Percentiles rank a stretch among this genome's conserved stretches.
Evolutionary conservation across 2,888 invertebrate genomes (phyloP).

Genomic region (Drosophila putrida): DNA sequence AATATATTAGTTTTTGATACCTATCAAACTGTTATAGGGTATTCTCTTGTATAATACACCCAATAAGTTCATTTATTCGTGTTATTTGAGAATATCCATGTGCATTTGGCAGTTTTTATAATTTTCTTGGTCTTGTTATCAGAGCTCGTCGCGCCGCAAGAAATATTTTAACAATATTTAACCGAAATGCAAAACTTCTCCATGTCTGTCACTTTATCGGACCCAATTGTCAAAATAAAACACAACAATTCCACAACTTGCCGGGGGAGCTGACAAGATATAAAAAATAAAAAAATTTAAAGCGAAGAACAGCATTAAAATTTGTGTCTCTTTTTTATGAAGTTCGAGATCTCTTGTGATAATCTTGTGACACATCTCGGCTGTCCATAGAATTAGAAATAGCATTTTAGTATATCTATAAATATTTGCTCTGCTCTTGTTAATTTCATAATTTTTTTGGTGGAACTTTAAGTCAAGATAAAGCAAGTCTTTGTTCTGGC

Average conservation of each 20-base stretch:
- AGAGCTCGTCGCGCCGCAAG: constrained; percentile 16
- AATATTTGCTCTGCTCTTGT: constrained; percentile 1
- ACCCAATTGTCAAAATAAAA: constrained; percentile 35
- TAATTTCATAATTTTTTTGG: constrained; percentile 11
- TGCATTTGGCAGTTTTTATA: constrained; percentile 40
- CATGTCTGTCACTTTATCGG: constrained; percentile 30
- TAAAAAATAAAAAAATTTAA: neutral
- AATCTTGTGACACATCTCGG: constrained; percentile 16
- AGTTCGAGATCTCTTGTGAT: constrained; percentile 21
- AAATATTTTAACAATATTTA: constrained; percentile 17
- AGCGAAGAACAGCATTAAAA: constrained; percentile 12
- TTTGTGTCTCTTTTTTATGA: constrained; percentile 3
- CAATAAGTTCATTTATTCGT: too few relatives aligned
- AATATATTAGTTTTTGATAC: too few relatives aligned
- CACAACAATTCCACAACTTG: constrained; percentile 33
- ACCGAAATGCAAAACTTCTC: constrained; percentile 34
- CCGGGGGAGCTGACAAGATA: constrained; percentile 10
- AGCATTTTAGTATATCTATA: neutral
- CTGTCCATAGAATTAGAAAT: neutral
- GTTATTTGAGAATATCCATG: neutral
- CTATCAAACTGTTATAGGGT: neutral
- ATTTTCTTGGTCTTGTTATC: constrained; percentile 35
- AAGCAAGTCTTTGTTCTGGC: constrained; percentile 21
- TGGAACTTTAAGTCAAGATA: neutral
- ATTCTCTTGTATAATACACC: neutral